Percentiles rank a stretch among this genome's conserved stretches.
Conservation (phyloP, 2,888 invertebrate genomes). For the Linnaemya vulpina region DNA sequence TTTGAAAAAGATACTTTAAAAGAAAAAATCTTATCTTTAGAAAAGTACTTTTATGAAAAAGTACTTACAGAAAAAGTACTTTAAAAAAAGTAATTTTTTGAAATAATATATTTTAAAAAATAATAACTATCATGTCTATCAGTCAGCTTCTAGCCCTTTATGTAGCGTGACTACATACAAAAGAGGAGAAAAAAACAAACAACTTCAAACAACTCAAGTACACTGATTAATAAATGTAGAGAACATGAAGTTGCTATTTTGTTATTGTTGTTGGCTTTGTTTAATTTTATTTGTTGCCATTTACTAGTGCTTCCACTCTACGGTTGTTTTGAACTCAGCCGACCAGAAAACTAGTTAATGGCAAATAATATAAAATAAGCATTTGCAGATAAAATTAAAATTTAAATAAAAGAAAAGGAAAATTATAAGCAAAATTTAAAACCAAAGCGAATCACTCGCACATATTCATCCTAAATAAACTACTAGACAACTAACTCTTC, state of each 20-base stretch:
- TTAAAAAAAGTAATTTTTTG: too few relatives aligned
- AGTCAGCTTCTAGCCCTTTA: background rate
- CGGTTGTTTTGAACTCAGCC: conserved; percentile 80
- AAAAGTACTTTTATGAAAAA: too few relatives aligned
- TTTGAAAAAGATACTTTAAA: too few relatives aligned
- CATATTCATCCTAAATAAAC: conserved; percentile 37
- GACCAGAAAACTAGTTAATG: conserved; percentile 81
- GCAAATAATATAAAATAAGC: conserved; percentile 72
- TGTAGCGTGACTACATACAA: conserved; percentile 43
- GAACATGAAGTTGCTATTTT: conserved; percentile 59
- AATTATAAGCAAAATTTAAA: conserved; percentile 55
- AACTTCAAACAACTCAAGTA: conserved; percentile 75
- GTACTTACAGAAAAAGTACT: too few relatives aligned
- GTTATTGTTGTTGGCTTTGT: conserved; percentile 45
- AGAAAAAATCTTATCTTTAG: too few relatives aligned
- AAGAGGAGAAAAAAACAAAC: conserved; percentile 10
- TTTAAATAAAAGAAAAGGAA: background rate
- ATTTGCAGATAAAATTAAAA: conserved; percentile 60
- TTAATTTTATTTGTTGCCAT: conserved; percentile 41
- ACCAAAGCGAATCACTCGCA: conserved; percentile 42
- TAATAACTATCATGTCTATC: background rate
- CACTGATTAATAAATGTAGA: conserved; percentile 80
- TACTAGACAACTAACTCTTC: conserved; percentile 22
- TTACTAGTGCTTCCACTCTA: conserved; percentile 63
- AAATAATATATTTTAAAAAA: too few relatives aligned